phyloP scores from a whole-genome alignment of 2,113 vertebrate species.

The Osmerus mordax region DNA sequence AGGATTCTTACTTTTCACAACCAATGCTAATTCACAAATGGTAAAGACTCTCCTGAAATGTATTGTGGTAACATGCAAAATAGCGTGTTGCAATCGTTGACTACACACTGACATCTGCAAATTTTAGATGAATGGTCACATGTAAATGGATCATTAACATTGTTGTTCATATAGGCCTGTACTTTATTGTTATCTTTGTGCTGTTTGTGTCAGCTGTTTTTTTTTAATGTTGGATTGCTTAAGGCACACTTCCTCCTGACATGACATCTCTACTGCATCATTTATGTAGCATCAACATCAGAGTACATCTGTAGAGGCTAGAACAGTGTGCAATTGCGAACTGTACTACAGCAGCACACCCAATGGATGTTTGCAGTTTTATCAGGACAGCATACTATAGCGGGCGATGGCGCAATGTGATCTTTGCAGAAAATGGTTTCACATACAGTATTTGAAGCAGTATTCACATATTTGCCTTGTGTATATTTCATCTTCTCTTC shows the following conservation, averaged over 20 bases:
- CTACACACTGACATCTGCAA: too few relatives aligned
- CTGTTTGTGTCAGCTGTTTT: slow-evolving; percentile 13
- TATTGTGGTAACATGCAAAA: too few relatives aligned
- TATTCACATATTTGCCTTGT: too few relatives aligned
- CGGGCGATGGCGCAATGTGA: too few relatives aligned
- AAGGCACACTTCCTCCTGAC: slow-evolving; percentile 52
- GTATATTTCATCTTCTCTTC: too few relatives aligned
- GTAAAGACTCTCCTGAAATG: neutral
- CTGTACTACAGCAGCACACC: slow-evolving; percentile 35
- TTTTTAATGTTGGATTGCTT: slow-evolving; percentile 48
- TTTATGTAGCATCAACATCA: slow-evolving; percentile 65
- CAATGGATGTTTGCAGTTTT: too few relatives aligned
- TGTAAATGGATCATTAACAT: neutral
- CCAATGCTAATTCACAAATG: neutral
- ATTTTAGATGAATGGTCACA: too few relatives aligned
- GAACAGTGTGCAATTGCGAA: slow-evolving; percentile 28
- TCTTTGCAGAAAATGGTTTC: too few relatives aligned
- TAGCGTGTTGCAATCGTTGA: too few relatives aligned
- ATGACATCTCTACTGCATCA: slow-evolving; percentile 60
- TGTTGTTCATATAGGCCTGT: slow-evolving; percentile 1
- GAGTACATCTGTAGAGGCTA: slow-evolving; percentile 48
- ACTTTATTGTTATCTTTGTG: slow-evolving; percentile 23
- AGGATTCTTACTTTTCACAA: neutral
- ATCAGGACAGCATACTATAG: too few relatives aligned
- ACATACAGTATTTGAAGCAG: too few relatives aligned